Conservation (phyloP, 2,888 invertebrate species). For the Cheilosia vulpina region DNA sequence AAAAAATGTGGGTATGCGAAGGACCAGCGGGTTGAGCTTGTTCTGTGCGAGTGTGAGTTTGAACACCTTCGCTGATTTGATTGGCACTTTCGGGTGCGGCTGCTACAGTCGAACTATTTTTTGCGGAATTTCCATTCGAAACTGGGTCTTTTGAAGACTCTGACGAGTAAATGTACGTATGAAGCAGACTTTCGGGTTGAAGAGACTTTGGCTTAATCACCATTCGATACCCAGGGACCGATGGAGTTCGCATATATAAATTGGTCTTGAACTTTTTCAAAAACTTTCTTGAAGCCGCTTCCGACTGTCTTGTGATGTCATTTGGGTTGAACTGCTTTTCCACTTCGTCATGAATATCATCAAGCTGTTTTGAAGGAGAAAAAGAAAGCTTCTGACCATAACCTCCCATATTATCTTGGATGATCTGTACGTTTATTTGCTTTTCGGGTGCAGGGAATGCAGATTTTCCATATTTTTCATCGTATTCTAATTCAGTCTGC, state of each 20-base stretch:
- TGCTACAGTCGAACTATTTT: neutral
- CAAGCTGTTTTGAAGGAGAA: constrained; percentile 72
- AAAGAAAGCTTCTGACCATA: constrained; percentile 46
- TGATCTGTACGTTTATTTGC: constrained; percentile 80
- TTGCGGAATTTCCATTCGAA: neutral
- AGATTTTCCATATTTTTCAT: constrained; percentile 44
- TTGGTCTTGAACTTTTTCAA: constrained; percentile 80
- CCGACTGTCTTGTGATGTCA: constrained; percentile 67
- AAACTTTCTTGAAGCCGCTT: constrained; percentile 81
- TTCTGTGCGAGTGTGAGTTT: neutral
- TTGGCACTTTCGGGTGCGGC: neutral
- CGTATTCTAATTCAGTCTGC: neutral
- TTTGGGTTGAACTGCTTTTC: constrained; percentile 77
- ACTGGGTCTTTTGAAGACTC: neutral
- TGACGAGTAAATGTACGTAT: constrained; percentile 46
- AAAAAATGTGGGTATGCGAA: constrained; percentile 2
- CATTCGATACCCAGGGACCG: neutral
- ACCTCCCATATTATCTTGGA: constrained; percentile 76
- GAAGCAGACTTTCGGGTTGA: constrained; percentile 46
- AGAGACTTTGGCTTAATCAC: constrained; percentile 25
- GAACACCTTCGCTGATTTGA: neutral
- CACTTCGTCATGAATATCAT: constrained; percentile 78
- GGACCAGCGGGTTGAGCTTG: neutral
- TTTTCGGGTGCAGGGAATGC: constrained; percentile 70
- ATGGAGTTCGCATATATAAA: constrained; percentile 16